Conservation (phyloP, 2,888 invertebrate genomes). For the Trachelus stipa region DNA sequence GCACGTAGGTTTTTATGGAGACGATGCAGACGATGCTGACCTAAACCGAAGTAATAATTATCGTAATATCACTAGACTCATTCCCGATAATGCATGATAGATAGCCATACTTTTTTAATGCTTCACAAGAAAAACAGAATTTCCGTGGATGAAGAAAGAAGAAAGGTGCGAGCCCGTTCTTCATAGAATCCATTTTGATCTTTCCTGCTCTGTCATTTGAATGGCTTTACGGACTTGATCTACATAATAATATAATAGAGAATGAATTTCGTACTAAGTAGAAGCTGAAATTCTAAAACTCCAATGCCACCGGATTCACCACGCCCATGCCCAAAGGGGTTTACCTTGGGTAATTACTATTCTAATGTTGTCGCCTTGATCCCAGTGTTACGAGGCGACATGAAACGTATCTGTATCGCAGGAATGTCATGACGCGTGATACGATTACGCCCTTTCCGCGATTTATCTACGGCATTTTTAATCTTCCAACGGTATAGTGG, state of each 20-base stretch:
- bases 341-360: not conserved
- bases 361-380: conserved; percentile 31
- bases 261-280: not conserved
- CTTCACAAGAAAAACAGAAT: not conserved
- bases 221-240: not conserved
- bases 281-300: not conserved
- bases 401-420: not conserved
- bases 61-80: too few species aligned
- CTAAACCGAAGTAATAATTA: not conserved
- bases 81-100: too few species aligned
- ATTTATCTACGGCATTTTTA: not conserved
- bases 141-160: not conserved
- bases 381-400: conserved; percentile 18
- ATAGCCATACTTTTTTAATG: too few species aligned
- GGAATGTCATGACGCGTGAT: not conserved
- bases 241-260: not conserved
- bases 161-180: not conserved
- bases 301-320: conserved; percentile 21
- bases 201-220: not conserved
- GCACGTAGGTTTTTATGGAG: not conserved
- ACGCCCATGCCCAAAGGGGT: conserved; percentile 31
- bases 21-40: not conserved
- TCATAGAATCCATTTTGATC: not conserved
- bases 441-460: not conserved
- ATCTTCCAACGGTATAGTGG: not conserved